Evolutionary conservation across 2,888 invertebrate species (phyloP).

Genomic region (Drosophila helvetica): DNA sequence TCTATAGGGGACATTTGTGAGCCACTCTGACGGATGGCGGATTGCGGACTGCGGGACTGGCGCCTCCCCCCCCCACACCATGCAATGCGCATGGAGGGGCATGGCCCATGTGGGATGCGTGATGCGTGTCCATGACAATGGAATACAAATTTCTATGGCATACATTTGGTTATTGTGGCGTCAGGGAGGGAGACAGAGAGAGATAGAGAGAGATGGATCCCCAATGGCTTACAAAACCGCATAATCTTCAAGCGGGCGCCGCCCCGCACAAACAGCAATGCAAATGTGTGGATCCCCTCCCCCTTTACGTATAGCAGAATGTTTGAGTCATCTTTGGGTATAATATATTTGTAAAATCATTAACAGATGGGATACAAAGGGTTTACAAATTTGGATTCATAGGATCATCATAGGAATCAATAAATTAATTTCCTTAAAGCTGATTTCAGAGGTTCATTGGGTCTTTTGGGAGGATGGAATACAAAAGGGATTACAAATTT

Average conservation of each 20-base stretch:
- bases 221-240: conserved; percentile 44
- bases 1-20: not conserved
- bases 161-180: conserved; percentile 44
- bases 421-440: too few relatives aligned
- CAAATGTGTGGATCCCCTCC: conserved; percentile 11
- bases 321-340: conserved; percentile 29
- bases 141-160: conserved; percentile 59
- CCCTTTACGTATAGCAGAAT: conserved; percentile 16
- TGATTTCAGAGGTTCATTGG: too few relatives aligned
- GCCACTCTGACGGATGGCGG: not conserved
- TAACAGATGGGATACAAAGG: not conserved
- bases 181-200: not conserved
- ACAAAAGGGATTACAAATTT: not conserved
- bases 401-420: too few relatives aligned
- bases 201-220: conserved; percentile 1
- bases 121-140: conserved; percentile 68
- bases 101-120: conserved; percentile 4
- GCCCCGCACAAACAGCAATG: conserved; percentile 24
- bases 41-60: not conserved
- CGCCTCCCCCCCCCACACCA: not conserved
- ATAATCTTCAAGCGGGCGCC: conserved; percentile 42
- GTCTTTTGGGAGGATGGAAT: not conserved
- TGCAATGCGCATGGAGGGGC: not conserved
- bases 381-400: too few relatives aligned
- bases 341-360: not conserved